Conservation (phyloP, 1,140 invertebrate species). For the Temnothorax curvispinosus region DNA sequence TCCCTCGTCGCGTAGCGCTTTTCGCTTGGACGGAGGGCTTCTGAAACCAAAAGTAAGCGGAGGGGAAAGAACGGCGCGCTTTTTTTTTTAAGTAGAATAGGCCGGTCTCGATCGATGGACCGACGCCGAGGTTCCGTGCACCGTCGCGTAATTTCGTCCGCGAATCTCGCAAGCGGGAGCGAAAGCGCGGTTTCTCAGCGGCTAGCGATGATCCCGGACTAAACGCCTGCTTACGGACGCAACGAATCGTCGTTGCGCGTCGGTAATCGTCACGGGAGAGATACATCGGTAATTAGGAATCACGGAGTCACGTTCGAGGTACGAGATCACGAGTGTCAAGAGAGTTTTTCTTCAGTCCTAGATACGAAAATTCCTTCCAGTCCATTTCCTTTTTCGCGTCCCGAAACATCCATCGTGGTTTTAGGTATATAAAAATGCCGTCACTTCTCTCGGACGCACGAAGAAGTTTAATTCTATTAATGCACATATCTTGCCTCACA, state of each 20-base stretch:
- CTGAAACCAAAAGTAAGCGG: conserved; percentile 30
- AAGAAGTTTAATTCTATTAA: conserved; percentile 15
- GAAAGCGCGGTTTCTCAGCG: not conserved
- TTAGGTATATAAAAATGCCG: not conserved
- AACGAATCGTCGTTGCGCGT: not conserved
- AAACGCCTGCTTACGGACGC: not conserved
- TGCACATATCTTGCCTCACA: conserved; percentile 30
- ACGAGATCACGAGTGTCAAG: not conserved
- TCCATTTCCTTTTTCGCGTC: conserved; percentile 1
- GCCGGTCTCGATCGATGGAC: conserved; percentile 13
- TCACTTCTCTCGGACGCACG: not conserved
- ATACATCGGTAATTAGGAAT: not conserved
- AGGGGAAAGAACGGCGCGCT: conserved; percentile 35
- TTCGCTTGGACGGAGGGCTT: conserved; percentile 35
- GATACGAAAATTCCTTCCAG: not conserved
- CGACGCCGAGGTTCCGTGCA: conserved; percentile 1
- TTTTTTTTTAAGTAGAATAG: conserved; percentile 24
- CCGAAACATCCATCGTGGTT: not conserved
- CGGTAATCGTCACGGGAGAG: not conserved
- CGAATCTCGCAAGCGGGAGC: not conserved
- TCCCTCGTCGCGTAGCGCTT: conserved; percentile 32
- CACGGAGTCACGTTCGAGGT: not conserved
- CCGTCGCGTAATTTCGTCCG: conserved; percentile 16
- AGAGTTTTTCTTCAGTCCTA: conserved; percentile 1
- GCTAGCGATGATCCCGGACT: not conserved